Evolutionary conservation across 2,888 invertebrate genomes (phyloP).

Genomic region (Drepana falcataria): DNA sequence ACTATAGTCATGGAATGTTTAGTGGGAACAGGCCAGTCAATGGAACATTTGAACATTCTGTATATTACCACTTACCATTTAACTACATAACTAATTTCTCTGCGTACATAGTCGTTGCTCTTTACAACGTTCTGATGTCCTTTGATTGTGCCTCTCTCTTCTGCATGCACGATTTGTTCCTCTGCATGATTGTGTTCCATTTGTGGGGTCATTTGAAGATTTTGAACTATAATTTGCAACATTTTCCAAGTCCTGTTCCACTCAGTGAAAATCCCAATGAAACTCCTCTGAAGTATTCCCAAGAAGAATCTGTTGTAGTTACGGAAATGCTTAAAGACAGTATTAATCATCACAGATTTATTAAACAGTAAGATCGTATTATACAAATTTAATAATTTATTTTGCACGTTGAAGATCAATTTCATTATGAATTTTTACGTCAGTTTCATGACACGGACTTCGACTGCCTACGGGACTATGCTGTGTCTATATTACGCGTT

Average conservation of each 20-base stretch:
- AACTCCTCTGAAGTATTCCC: background rate
- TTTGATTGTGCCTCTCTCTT: constrained; percentile 5
- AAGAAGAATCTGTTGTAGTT: background rate
- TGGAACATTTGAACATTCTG: background rate
- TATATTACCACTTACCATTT: background rate
- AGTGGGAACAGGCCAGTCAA: background rate
- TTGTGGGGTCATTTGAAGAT: constrained; percentile 29
- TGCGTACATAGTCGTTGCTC: background rate
- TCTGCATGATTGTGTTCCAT: constrained; percentile 25
- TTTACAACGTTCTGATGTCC: background rate
- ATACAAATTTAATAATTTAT: background rate
- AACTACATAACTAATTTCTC: background rate
- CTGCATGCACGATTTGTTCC: constrained; percentile 20
- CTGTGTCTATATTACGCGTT: constrained; percentile 25
- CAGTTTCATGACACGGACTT: constrained; percentile 24
- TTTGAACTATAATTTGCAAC: constrained; percentile 18
- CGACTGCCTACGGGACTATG: constrained; percentile 28
- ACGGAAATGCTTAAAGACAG: constrained; percentile 6
- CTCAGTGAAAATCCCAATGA: background rate
- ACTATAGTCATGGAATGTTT: background rate
- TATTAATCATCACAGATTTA: constrained; percentile 11
- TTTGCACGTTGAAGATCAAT: background rate
- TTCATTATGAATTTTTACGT: background rate
- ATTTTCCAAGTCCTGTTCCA: constrained; percentile 11
- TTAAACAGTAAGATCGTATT: constrained; percentile 10